These are phyloP conservation scores for Cerceris rybyensis DNA, from an alignment of 2,888 invertebrate genomes.

Conservation along the genomic window DNA sequence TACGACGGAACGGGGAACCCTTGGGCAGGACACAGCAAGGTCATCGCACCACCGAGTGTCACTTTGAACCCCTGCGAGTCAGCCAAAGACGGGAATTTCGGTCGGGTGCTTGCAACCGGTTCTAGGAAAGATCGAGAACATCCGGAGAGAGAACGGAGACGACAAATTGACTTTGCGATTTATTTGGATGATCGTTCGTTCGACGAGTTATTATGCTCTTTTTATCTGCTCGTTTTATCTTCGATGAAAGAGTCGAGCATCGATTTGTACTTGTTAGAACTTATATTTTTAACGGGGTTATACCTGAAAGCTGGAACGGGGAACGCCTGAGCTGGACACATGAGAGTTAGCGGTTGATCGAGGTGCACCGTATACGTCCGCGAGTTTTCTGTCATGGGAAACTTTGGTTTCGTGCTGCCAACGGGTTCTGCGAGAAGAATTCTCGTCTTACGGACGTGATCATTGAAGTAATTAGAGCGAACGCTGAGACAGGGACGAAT, in stretches of 20 bases:
- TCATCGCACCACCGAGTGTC: constrained; percentile 79
- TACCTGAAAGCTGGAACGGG: constrained; percentile 78
- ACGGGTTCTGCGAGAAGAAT: constrained; percentile 77
- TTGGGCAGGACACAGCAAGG: constrained; percentile 83
- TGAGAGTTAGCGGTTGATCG: constrained; percentile 83
- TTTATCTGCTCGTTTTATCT: background rate
- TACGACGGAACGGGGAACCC: constrained; percentile 83
- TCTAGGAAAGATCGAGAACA: constrained; percentile 77
- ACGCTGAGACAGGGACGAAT: constrained; percentile 51
- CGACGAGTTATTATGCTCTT: background rate
- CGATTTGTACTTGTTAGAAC: constrained; percentile 7
- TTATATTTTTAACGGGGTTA: constrained; percentile 9
- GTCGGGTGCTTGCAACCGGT: constrained; percentile 85
- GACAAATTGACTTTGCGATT: background rate
- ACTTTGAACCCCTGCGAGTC: constrained; percentile 81
- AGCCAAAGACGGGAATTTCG: constrained; percentile 85
- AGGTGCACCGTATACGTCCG: constrained; percentile 77
- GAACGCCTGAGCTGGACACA: constrained; percentile 90
- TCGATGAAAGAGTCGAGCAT: background rate
- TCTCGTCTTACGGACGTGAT: constrained; percentile 20
- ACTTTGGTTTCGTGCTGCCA: constrained; percentile 80
- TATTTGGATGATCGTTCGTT: background rate
- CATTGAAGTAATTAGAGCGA: constrained; percentile 15
- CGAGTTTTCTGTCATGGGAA: constrained; percentile 80
- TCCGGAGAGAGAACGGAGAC: background rate